Conservation (phyloP, 2,113 vertebrate genomes). For the Xiphophorus maculatus region DNA sequence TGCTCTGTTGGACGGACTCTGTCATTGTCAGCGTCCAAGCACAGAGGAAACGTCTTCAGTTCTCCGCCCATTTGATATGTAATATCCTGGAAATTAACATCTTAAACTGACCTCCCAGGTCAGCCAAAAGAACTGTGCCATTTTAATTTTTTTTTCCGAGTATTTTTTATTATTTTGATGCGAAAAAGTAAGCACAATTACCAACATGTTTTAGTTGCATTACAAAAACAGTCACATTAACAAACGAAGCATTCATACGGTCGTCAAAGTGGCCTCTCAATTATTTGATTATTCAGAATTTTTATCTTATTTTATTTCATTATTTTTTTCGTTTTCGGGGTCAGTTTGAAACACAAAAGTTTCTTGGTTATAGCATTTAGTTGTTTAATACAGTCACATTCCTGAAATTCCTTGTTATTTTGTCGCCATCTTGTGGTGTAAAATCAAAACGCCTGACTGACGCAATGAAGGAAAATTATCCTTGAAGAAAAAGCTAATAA, state of each 20-base stretch:
- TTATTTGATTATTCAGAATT: background rate
- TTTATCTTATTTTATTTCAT: background rate
- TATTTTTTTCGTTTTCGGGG: no score
- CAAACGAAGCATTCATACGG: no score
- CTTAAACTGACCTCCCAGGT: conserved; percentile 10
- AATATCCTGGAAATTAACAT: no score
- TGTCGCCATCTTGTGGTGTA: conserved; percentile 55
- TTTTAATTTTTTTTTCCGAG: background rate
- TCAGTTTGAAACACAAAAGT: background rate
- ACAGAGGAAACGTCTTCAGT: no score
- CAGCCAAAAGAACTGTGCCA: background rate
- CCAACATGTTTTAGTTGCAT: no score
- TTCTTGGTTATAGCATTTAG: background rate
- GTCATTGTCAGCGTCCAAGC: no score
- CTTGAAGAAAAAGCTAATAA: no score
- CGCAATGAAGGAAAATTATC: no score
- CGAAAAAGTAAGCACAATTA: background rate
- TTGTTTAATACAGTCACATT: background rate
- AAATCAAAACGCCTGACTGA: no score
- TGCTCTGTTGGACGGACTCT: conserved; percentile 55
- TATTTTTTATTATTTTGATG: background rate
- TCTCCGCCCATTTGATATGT: no score
- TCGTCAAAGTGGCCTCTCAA: background rate
- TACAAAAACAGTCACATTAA: no score
- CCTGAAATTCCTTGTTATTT: background rate